Conservation (phyloP, 1,140 invertebrate genomes). For the Sminthurinus signatus region DNA sequence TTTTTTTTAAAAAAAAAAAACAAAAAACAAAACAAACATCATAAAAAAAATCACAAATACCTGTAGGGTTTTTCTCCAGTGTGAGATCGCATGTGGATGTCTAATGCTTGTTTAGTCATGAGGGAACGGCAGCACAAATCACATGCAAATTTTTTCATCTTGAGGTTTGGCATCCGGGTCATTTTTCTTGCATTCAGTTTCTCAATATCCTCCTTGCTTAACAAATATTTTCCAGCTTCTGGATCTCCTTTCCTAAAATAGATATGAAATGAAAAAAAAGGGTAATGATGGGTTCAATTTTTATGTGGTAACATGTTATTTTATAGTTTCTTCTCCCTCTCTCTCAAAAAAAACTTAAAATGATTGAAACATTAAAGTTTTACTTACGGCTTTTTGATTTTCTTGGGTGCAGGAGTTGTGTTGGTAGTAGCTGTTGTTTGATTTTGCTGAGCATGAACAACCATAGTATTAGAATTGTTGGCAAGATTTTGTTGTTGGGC, state of each 20-base stretch:
- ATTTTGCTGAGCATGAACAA: too few species aligned
- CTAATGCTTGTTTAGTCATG: conserved; percentile 35
- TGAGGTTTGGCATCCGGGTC: conserved; percentile 6
- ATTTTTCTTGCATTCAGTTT: conserved; percentile 10
- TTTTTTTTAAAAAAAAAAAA: too few species aligned
- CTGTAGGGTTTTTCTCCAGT: conserved; percentile 36
- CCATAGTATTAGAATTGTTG: too few species aligned
- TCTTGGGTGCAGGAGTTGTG: not conserved
- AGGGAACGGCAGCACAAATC: conserved; percentile 33
- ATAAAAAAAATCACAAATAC: too few species aligned
- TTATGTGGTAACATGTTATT: too few species aligned
- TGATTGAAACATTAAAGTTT: too few species aligned
- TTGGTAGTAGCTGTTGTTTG: not conserved
- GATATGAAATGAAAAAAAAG: not conserved
- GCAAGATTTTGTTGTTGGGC: not conserved
- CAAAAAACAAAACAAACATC: too few species aligned
- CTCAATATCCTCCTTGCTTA: conserved; percentile 11
- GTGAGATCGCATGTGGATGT: conserved; percentile 38
- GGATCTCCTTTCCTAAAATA: conserved; percentile 17
- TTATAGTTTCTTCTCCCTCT: too few species aligned
- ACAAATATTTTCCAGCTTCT: conserved; percentile 11
- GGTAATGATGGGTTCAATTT: too few species aligned
- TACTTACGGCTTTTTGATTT: conserved; percentile 1
- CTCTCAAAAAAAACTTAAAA: too few species aligned
- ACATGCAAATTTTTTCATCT: conserved; percentile 20